Evolutionary conservation across 1,140 invertebrate genomes (phyloP).

Genomic region (Drosophila ambigua): DNA sequence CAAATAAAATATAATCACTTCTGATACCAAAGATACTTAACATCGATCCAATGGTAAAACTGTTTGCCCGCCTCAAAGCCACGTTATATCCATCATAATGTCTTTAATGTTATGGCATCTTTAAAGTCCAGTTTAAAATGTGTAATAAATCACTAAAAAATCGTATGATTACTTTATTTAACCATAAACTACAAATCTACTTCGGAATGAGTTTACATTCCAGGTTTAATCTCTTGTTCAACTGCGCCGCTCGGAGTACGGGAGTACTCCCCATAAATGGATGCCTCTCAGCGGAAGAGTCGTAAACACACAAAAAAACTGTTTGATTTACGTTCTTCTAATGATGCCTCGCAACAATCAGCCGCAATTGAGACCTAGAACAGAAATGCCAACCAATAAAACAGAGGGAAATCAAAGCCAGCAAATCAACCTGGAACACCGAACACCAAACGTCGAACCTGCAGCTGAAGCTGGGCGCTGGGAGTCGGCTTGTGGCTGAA

Average conservation of each 20-base stretch:
- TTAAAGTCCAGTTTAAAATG: too few species aligned
- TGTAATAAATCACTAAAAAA: too few species aligned
- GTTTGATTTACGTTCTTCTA: slow-evolving; percentile 77
- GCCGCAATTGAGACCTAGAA: slow-evolving; percentile 57
- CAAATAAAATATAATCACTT: too few species aligned
- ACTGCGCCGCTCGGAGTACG: slow-evolving; percentile 1
- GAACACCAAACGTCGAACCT: slow-evolving; percentile 1
- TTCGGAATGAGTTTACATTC: slow-evolving; percentile 21
- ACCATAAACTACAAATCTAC: background rate
- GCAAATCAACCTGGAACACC: slow-evolving; percentile 27
- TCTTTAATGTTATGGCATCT: too few species aligned
- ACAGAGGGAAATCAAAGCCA: slow-evolving; percentile 45
- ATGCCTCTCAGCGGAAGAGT: slow-evolving; percentile 28
- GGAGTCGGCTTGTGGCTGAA: slow-evolving; percentile 55
- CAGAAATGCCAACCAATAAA: slow-evolving; percentile 38
- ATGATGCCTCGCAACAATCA: slow-evolving; percentile 75
- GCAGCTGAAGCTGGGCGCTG: slow-evolving; percentile 22
- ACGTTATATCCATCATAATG: too few species aligned
- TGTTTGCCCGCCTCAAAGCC: too few species aligned
- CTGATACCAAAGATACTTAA: too few species aligned
- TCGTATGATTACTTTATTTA: background rate
- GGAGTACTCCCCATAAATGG: slow-evolving; percentile 36
- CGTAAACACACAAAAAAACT: slow-evolving; percentile 37
- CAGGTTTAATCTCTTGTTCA: slow-evolving; percentile 17
- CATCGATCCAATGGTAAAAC: too few species aligned